A percentile compares a stretch with the other conserved stretches of the same genome.
Evolutionary conservation across 1,140 invertebrate genomes (phyloP).

Genomic region (Procambarus virginalis): DNA sequence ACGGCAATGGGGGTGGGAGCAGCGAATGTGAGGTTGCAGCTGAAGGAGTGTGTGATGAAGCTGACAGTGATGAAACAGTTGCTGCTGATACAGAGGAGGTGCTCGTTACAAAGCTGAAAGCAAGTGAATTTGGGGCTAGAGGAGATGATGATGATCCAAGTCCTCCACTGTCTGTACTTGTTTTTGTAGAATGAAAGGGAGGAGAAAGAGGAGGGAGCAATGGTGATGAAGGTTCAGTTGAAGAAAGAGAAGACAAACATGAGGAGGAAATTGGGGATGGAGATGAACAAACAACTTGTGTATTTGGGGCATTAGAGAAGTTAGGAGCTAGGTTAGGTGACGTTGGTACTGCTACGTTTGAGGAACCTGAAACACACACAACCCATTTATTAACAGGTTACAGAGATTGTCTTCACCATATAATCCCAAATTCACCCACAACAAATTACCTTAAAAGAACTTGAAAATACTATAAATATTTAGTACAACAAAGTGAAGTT

Average conservation of each 20-base stretch:
- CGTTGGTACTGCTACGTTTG: conserved; percentile 64
- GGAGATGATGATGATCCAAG: conserved; percentile 19
- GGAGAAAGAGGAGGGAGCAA: conserved; percentile 12
- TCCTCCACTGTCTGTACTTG: conserved; percentile 22
- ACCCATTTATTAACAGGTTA: neutral
- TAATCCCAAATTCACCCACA: neutral
- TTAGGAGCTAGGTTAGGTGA: conserved; percentile 49
- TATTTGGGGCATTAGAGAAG: conserved; percentile 40
- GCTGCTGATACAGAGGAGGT: conserved; percentile 6
- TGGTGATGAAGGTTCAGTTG: neutral
- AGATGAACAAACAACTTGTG: conserved; percentile 36
- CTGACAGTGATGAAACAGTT: conserved; percentile 3
- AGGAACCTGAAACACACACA: conserved; percentile 59
- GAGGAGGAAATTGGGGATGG: conserved; percentile 15
- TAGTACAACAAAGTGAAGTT: too few species aligned
- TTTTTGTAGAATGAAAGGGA: conserved; percentile 2
- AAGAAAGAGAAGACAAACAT: conserved; percentile 20
- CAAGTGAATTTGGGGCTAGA: neutral
- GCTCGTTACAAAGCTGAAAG: conserved; percentile 26
- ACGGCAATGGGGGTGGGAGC: conserved; percentile 34
- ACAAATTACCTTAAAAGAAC: too few species aligned
- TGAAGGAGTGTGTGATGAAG: neutral
- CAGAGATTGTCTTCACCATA: neutral
- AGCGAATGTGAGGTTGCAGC: neutral
- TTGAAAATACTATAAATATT: too few species aligned